Conservation (phyloP, 1,140 invertebrate genomes). For the Melipona quadrifasciata region DNA sequence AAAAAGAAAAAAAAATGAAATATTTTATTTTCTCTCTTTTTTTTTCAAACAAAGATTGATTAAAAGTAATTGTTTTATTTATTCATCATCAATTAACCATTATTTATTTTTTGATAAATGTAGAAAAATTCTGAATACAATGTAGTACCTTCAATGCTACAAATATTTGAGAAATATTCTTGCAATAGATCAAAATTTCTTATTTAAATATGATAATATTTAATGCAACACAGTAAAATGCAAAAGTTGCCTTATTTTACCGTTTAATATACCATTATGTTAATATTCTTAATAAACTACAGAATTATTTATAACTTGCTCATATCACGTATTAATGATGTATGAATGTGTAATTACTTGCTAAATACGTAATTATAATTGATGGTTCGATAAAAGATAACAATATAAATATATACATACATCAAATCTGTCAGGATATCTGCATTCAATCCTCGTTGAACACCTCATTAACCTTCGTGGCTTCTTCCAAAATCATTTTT, state of each 20-base stretch:
- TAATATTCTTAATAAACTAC: background rate
- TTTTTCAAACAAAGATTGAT: background rate
- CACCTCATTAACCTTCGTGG: background rate
- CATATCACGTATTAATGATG: background rate
- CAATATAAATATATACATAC: background rate
- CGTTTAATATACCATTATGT: background rate
- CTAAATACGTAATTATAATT: background rate
- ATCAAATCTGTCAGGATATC: background rate
- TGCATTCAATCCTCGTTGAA: background rate
- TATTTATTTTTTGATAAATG: background rate
- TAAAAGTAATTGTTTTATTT: constrained; percentile 1
- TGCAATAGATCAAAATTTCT: background rate
- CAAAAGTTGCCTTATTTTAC: background rate
- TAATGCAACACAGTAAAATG: background rate
- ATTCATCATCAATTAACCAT: background rate
- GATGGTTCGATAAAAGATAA: background rate
- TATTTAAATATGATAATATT: background rate
- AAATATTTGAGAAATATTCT: background rate
- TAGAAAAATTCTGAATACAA: background rate
- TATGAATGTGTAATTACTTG: background rate
- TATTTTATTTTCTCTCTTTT: background rate
- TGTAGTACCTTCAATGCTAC: background rate
- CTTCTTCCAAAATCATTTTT: background rate
- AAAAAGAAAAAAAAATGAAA: background rate
- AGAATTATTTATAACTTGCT: background rate